phyloP scores from a whole-genome alignment of 2,113 vertebrate genomes.

The Chinchilla lanigera region DNA sequence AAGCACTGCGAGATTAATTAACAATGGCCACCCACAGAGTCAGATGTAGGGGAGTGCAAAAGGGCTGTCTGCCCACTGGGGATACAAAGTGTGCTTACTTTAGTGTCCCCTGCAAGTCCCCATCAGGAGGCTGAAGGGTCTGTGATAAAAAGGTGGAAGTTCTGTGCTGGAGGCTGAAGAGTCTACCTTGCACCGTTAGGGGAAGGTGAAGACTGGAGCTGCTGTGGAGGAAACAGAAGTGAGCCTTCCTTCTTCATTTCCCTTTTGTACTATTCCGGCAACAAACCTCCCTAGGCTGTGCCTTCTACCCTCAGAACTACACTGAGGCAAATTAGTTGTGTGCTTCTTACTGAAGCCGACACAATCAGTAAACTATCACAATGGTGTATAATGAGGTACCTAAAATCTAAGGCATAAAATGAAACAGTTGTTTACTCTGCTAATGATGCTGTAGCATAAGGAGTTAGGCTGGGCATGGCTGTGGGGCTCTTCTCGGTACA shows the following conservation, averaged over 20 bases:
- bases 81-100: background rate
- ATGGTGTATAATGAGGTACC: background rate
- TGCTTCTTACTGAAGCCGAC: background rate
- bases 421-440: background rate
- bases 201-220: background rate
- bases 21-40: background rate
- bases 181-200: background rate
- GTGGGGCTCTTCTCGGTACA: background rate
- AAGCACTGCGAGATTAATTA: background rate
- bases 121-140: background rate
- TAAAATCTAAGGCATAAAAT: background rate
- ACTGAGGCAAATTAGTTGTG: background rate
- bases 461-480: background rate
- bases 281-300: background rate
- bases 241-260: background rate
- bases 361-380: background rate
- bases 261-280: background rate
- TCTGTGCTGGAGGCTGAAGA: background rate
- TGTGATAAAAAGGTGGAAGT: background rate
- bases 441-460: background rate
- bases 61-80: accelerated
- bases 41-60: background rate
- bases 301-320: background rate
- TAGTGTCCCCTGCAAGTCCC: accelerated
- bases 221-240: background rate